Conservation (phyloP, 2,888 invertebrate species). For the Caenorhabditis afra region DNA sequence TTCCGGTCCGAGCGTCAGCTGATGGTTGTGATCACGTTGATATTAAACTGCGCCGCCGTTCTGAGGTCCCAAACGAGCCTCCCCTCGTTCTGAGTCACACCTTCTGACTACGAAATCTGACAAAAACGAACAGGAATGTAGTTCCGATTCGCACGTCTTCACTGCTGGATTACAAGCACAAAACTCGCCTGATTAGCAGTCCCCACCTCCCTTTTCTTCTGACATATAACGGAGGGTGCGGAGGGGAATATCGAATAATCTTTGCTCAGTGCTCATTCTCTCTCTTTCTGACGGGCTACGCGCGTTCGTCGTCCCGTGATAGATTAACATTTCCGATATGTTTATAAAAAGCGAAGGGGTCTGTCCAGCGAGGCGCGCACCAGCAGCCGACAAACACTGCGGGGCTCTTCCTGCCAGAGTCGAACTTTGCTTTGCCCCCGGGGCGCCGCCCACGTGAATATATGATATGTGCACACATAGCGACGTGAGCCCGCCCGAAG, state of each 20-base stretch:
- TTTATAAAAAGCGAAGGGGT: conserved; percentile 37
- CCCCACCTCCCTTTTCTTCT: neutral
- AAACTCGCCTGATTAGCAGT: neutral
- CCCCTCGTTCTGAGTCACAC: no score
- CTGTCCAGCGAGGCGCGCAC: conserved; percentile 18
- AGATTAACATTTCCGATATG: conserved; percentile 55
- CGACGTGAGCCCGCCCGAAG: conserved; percentile 50
- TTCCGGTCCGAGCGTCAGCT: conserved; percentile 51
- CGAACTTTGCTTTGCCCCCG: conserved; percentile 48
- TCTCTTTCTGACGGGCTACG: neutral
- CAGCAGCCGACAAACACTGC: conserved; percentile 22
- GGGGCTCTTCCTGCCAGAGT: conserved; percentile 9
- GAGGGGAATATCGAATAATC: conserved; percentile 26
- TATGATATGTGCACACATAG: conserved; percentile 60
- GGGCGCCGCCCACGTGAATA: conserved; percentile 58
- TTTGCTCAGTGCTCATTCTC: conserved; percentile 16
- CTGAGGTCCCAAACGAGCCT: no score
- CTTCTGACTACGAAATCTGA: conserved; percentile 2
- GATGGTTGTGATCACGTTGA: conserved; percentile 35
- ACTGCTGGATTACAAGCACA: conserved; percentile 2
- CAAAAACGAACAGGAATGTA: neutral
- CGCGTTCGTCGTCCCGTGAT: conserved; percentile 17
- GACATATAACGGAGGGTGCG: neutral
- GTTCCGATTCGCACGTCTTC: conserved; percentile 2
- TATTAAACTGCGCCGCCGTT: conserved; percentile 39